Conservation (phyloP, 2,888 invertebrate species). For the Diaperis boleti region DNA sequence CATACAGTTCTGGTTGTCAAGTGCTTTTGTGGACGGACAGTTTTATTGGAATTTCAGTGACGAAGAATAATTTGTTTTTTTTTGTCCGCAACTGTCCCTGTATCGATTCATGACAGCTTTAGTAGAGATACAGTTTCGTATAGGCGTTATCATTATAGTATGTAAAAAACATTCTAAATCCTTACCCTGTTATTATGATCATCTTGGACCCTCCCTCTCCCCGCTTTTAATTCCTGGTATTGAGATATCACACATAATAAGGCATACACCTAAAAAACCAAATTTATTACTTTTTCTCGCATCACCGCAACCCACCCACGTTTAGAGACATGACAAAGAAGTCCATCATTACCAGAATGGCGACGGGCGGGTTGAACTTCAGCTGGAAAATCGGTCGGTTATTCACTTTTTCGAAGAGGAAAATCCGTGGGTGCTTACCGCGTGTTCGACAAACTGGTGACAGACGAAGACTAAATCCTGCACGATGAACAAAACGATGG, state of each 20-base stretch:
- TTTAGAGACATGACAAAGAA: slow-evolving; percentile 82
- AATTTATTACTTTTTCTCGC: neutral
- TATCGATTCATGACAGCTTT: too few relatives aligned
- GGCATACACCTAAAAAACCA: slow-evolving; percentile 77
- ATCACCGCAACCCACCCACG: slow-evolving; percentile 72
- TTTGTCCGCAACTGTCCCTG: too few relatives aligned
- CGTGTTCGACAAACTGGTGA: slow-evolving; percentile 75
- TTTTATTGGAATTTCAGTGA: too few relatives aligned
- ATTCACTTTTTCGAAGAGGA: too few relatives aligned
- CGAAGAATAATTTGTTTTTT: too few relatives aligned
- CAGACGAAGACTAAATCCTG: slow-evolving; percentile 77
- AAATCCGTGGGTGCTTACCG: slow-evolving; percentile 70
- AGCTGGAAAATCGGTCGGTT: slow-evolving; percentile 69
- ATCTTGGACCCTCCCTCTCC: slow-evolving; percentile 78
- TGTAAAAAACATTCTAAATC: neutral
- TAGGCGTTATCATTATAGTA: too few relatives aligned
- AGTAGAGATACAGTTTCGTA: too few relatives aligned
- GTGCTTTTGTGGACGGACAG: too few relatives aligned
- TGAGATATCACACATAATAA: slow-evolving; percentile 88
- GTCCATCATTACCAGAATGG: slow-evolving; percentile 81
- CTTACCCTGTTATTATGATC: slow-evolving; percentile 73
- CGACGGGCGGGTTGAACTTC: slow-evolving; percentile 79
- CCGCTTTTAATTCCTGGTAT: slow-evolving; percentile 83
- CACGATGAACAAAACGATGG: slow-evolving; percentile 74
- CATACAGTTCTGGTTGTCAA: too few relatives aligned